phyloP scores from a whole-genome alignment of 2,113 vertebrate genomes.

The Cynocephalus volans region DNA sequence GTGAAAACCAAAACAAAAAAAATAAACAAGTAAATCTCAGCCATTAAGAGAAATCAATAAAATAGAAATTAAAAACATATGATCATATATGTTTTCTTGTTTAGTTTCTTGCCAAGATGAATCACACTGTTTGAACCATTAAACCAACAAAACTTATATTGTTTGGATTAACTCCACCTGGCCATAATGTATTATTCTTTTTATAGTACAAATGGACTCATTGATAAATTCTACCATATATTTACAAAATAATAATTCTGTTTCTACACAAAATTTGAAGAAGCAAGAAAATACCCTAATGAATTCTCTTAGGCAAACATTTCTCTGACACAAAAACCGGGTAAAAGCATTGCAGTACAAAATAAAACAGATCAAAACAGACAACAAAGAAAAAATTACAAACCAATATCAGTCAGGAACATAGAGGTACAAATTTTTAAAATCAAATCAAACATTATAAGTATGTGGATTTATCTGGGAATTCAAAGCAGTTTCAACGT shows the following conservation, averaged over 20 bases:
- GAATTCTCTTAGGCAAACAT: neutral
- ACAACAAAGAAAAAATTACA: neutral
- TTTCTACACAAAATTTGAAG: neutral
- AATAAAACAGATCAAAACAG: neutral
- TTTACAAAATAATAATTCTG: neutral
- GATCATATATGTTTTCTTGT: neutral
- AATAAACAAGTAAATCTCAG: neutral
- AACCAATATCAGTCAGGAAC: neutral
- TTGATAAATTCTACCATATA: neutral
- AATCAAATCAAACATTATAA: neutral
- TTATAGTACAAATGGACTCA: neutral
- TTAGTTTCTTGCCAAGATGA: neutral
- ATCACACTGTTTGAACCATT: neutral
- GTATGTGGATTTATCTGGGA: neutral
- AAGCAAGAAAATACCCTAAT: neutral
- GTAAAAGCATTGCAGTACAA: neutral
- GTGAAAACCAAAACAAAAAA: neutral
- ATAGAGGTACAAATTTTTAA: neutral
- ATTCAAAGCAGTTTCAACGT: neutral
- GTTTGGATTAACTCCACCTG: neutral
- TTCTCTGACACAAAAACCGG: neutral
- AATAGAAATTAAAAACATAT: neutral
- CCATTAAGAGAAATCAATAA: neutral
- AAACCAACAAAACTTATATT: neutral
- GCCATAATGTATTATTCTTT: neutral